These are phyloP conservation scores for Apocrypta bakeri DNA, from an alignment of 1,140 invertebrate species.

Conservation along the genomic window DNA sequence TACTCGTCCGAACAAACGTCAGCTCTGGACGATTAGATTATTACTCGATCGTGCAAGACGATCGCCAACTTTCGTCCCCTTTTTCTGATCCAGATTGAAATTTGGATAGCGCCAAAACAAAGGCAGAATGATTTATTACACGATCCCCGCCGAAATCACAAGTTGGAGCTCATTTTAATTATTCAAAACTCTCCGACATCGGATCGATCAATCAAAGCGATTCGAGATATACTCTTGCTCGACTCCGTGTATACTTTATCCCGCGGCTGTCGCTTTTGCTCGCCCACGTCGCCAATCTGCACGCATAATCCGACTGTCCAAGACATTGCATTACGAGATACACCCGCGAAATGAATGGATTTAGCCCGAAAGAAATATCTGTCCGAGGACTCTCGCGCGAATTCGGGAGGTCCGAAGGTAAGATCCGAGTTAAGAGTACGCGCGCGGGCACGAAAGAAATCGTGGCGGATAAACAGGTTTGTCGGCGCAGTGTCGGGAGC, in stretches of 20 bases:
- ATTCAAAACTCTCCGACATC: neutral
- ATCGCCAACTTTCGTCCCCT: neutral
- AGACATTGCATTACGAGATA: neutral
- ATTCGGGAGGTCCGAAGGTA: neutral
- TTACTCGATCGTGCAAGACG: neutral
- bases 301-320: neutral
- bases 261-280: neutral
- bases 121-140: conserved; percentile 12
- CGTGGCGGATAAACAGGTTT: conserved; percentile 36
- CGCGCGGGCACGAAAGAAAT: neutral
- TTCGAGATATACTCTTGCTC: neutral
- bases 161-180: neutral
- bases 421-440: conserved; percentile 36
- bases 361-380: neutral
- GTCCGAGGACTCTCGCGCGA: neutral
- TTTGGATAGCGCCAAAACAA: neutral
- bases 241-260: neutral
- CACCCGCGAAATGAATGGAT: conserved; percentile 34
- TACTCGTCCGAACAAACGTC: neutral
- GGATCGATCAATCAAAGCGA: conserved; percentile 36
- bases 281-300: conserved; percentile 6
- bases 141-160: too few relatives aligned
- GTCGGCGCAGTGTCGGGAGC: neutral
- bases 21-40: neutral
- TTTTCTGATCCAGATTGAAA: neutral